A percentile compares a stretch with the other conserved stretches of the same genome.
Evolutionary conservation across 2,888 invertebrate species (phyloP).

Genomic region (Arctia plantaginis): DNA sequence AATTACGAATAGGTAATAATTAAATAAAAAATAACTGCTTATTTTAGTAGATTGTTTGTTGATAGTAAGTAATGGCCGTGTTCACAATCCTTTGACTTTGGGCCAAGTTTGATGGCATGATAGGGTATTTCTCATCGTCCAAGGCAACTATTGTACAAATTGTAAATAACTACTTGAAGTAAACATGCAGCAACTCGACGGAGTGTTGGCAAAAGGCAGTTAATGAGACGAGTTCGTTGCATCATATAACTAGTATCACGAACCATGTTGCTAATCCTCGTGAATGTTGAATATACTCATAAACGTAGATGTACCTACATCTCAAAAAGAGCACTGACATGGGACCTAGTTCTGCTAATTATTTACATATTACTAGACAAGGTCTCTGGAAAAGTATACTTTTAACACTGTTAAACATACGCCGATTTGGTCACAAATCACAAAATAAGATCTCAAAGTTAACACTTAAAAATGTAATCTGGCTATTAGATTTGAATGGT

Average conservation of each 20-base stretch:
- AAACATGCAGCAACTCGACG: conserved; percentile 34
- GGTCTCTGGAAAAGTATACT: not conserved
- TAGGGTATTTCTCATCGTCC: conserved; percentile 50
- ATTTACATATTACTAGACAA: not conserved
- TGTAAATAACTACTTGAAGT: conserved; percentile 31
- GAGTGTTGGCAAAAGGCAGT: conserved; percentile 47
- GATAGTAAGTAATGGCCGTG: conserved; percentile 29
- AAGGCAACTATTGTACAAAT: conserved; percentile 47
- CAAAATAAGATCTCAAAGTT: not conserved
- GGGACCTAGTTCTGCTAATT: conserved; percentile 4
- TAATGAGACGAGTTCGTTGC: conserved; percentile 56
- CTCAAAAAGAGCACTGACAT: conserved; percentile 31
- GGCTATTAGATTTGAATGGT: not conserved
- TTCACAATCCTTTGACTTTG: conserved; percentile 42
- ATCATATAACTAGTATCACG: conserved; percentile 36
- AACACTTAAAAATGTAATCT: not conserved
- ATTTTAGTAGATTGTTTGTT: conserved; percentile 22
- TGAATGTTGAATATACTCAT: conserved; percentile 40
- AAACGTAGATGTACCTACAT: too few species aligned
- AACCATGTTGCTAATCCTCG: conserved; percentile 44
- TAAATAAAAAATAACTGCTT: conserved; percentile 18
- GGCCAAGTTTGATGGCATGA: conserved; percentile 41
- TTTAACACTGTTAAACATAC: not conserved
- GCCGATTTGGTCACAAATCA: not conserved
- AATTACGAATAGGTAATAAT: conserved; percentile 21